phyloP scores from a whole-genome alignment of 2,113 vertebrate species.

The Sialia sialis region DNA sequence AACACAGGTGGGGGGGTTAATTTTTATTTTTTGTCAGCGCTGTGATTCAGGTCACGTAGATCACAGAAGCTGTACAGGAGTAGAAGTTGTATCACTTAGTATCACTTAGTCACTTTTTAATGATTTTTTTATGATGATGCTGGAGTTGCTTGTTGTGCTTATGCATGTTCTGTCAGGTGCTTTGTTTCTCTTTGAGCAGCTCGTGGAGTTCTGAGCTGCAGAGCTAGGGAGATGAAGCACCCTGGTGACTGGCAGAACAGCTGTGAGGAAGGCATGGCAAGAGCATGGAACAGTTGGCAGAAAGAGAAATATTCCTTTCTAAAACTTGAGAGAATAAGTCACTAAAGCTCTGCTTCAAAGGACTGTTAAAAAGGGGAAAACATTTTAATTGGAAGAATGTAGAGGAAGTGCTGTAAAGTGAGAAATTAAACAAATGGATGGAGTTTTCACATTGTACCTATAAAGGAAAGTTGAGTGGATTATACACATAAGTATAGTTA shows the following conservation, averaged over 20 bases:
- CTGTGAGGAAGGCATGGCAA: neutral
- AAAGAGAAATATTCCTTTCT: neutral
- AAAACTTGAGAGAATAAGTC: neutral
- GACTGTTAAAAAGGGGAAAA: neutral
- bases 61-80: neutral
- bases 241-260: neutral
- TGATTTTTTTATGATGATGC: neutral
- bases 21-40: neutral
- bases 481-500: neutral
- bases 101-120: neutral
- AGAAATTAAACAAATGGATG: neutral
- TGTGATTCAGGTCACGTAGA: neutral
- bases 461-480: neutral
- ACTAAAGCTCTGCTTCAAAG: neutral
- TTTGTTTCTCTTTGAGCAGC: neutral
- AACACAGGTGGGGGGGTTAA: fast-evolving
- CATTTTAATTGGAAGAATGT: neutral
- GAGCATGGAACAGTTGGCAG: neutral
- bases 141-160: neutral
- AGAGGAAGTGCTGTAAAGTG: neutral
- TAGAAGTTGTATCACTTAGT: neutral
- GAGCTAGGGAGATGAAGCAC: neutral
- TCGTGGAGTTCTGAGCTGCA: neutral
- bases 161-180: neutral
- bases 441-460: neutral